Base-by-base conservation (phyloP, 2,797 vertebrate species). In the Arctocebus calabarensis region DNA sequence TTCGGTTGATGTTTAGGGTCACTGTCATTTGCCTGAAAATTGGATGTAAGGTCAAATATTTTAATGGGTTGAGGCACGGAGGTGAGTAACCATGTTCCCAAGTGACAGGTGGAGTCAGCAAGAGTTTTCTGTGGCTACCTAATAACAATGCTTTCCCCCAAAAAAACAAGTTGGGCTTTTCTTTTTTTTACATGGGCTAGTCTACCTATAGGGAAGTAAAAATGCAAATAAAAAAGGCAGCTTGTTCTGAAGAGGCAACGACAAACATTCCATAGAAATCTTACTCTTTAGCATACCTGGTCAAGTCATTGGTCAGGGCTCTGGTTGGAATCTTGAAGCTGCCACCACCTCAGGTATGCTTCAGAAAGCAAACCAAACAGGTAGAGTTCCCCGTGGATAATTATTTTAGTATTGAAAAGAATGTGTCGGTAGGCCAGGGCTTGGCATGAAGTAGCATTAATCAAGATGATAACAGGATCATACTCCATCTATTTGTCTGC, bases 401-500 rank as follows among this genome's bases (percentile, higher is more conserved):
- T 99, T 98, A 99, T 98, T 91, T 98, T 98, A 6, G 99, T 99
- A 98, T 99, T 99, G 98, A 99, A 99, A 96, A 99, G 97, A 97
- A 99, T 99, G 97, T 99, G 99, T 71, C 99, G 99, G 96, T 99
- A 99, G 2, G 99, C 99, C 96, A 99, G 99, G 9, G 99, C 99
- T 98, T 99, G 99, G 97, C 99, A 99, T 95, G 99, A 97, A 97
- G 99, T 98, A 83, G 99, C 99, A 98, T 99, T 99, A 93, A 99
- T 99, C 95, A 99, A 98, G 97, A 99, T 99, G 94, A 99, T 99
- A 74, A 99, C 99, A 29, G 99, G 99, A 98, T 99, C 99, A 97
- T 99, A 99, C 94, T 99, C 99, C 10, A 99, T 99, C 73, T 99
- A 99, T 97, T 99, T 99, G 98, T 99, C 99, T 97, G 99, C 99